Evolutionary conservation across 2,797 vertebrate genomes (phyloP).

Genomic region (Pempheris klunzingeri): DNA sequence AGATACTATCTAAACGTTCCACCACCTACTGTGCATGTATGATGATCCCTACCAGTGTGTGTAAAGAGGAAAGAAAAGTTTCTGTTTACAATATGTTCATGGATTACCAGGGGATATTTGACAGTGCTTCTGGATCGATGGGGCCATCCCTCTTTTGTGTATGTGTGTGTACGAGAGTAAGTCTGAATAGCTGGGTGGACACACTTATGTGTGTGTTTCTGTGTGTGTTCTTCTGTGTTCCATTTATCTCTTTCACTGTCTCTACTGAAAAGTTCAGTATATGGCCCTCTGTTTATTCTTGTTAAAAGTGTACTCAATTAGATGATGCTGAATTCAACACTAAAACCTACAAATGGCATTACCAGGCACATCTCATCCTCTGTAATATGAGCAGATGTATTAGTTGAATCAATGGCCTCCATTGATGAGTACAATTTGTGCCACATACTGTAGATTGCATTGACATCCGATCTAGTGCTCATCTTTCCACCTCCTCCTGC

Average conservation of each 20-base stretch:
- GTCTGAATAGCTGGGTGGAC: constrained; percentile 1
- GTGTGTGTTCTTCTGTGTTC: constrained; percentile 15
- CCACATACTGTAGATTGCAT: constrained; percentile 1
- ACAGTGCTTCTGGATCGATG: constrained; percentile 26
- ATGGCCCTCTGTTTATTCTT: constrained; percentile 5
- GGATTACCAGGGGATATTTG: constrained; percentile 48
- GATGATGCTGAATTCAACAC: constrained; percentile 2
- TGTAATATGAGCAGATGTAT: constrained; percentile 26
- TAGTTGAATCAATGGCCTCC: constrained; percentile 16
- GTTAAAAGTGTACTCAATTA: background rate
- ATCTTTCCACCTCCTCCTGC: constrained; percentile 23
- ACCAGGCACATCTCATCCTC: constrained; percentile 1
- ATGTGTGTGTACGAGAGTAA: background rate
- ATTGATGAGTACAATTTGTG: constrained; percentile 25
- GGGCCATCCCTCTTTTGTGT: constrained; percentile 23
- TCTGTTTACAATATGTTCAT: constrained; percentile 41
- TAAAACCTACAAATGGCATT: constrained; percentile 20
- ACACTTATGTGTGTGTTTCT: constrained; percentile 1
- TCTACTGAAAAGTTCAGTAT: constrained; percentile 27
- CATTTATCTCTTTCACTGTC: constrained; percentile 16
- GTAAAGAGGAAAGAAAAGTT: constrained; percentile 17
- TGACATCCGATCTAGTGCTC: constrained; percentile 23
- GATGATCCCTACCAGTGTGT: constrained; percentile 15
- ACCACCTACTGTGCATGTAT: constrained; percentile 13
- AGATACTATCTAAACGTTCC: constrained; percentile 21